Conservation (phyloP, 37 sponge, comb jelly and placozoan genomes). For the Agelas oroides region DNA sequence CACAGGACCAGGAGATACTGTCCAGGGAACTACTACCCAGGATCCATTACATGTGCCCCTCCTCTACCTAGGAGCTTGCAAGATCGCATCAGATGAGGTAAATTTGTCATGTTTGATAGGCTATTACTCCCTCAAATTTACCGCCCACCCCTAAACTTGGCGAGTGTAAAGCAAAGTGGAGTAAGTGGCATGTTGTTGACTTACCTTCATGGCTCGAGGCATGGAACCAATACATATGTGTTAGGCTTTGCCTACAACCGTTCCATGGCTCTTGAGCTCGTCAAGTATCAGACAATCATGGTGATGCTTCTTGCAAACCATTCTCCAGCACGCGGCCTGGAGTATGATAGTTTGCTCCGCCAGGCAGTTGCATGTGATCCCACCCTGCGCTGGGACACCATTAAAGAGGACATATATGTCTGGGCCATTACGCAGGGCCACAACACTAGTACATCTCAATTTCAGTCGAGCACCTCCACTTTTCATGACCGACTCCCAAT, state of each 20-base stretch:
- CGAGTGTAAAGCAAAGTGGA: background rate
- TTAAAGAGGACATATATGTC: slow-evolving; percentile 28
- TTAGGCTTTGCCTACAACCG: background rate
- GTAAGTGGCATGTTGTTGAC: slow-evolving; percentile 4
- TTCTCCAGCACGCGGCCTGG: background rate
- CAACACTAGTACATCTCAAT: too few species aligned
- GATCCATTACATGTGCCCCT: slow-evolving; percentile 25
- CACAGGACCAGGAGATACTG: background rate
- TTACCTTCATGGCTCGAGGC: slow-evolving; percentile 45
- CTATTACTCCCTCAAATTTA: slow-evolving; percentile 5
- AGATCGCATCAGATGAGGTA: slow-evolving; percentile 26
- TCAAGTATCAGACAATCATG: slow-evolving; percentile 42
- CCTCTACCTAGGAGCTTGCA: background rate
- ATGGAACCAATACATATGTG: slow-evolving; percentile 42
- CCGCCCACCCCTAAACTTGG: too few species aligned
- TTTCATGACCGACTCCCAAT: slow-evolving; percentile 19
- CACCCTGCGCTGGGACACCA: slow-evolving; percentile 27
- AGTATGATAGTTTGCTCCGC: slow-evolving; percentile 36
- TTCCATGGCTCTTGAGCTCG: slow-evolving; percentile 35
- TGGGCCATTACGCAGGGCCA: slow-evolving; percentile 15
- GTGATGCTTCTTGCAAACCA: background rate
- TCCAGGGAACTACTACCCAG: background rate
- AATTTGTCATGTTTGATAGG: slow-evolving; percentile 17
- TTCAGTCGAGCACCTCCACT: background rate
- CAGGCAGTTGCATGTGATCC: slow-evolving; percentile 34